Conservation (phyloP, 2,888 invertebrate species). For the Mystacides longicornis region DNA sequence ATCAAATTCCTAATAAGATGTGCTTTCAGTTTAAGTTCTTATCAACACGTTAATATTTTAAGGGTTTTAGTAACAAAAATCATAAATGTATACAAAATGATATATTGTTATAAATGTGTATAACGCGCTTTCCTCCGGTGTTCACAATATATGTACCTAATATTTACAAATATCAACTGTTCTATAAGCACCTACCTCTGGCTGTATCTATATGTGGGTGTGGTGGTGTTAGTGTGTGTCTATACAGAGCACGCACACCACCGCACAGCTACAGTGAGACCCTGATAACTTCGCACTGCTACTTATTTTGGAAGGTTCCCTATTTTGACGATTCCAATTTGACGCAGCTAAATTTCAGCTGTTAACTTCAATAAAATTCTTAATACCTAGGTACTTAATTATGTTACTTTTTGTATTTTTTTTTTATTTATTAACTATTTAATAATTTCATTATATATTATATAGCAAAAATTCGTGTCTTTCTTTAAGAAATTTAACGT, state of each 20-base stretch:
- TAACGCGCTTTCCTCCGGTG: slow-evolving; percentile 10
- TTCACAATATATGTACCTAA: slow-evolving; percentile 13
- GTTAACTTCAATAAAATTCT: too few relatives aligned
- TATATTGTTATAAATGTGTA: neutral
- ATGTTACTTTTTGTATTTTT: too few relatives aligned
- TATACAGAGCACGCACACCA: neutral
- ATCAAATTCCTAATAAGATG: too few relatives aligned
- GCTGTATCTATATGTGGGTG: slow-evolving; percentile 8
- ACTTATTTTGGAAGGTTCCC: too few relatives aligned
- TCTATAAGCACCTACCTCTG: neutral
- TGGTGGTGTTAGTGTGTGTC: neutral
- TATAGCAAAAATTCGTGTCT: too few relatives aligned
- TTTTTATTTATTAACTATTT: too few relatives aligned
- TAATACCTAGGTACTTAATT: too few relatives aligned
- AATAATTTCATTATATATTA: too few relatives aligned
- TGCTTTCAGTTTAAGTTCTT: too few relatives aligned
- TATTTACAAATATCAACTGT: slow-evolving; percentile 7
- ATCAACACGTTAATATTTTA: too few relatives aligned
- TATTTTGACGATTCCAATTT: too few relatives aligned
- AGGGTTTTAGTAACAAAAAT: neutral
- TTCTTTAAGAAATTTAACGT: neutral
- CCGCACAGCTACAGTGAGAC: neutral
- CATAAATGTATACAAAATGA: slow-evolving; percentile 1
- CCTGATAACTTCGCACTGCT: neutral
- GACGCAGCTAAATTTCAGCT: too few relatives aligned